A percentile compares a stretch with the other conserved stretches of the same genome.
These are phyloP conservation scores for Tetragonula carbonaria DNA, from an alignment of 2,888 invertebrate species.

Conservation along the genomic window DNA sequence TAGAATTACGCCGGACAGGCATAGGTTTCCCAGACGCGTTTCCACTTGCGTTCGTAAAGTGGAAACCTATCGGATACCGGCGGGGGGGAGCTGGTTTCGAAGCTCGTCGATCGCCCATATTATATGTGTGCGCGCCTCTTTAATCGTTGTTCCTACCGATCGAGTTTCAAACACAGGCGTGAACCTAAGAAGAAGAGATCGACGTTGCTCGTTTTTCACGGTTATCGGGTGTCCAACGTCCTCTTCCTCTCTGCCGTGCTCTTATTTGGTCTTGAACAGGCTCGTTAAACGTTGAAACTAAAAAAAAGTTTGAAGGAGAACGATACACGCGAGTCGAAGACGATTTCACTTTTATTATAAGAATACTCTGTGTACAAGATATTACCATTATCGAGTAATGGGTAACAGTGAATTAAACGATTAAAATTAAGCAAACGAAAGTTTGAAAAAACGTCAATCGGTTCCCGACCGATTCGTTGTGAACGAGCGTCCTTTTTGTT, in stretches of 20 bases:
- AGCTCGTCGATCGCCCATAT: not conserved
- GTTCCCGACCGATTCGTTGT: not conserved
- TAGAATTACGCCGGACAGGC: slow-evolving; percentile 8
- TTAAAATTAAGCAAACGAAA: not conserved
- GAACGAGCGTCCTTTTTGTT: not conserved
- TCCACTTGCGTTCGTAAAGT: too few relatives aligned
- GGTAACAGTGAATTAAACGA: slow-evolving; percentile 15
- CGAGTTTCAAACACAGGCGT: slow-evolving; percentile 20
- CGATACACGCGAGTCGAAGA: slow-evolving; percentile 26
- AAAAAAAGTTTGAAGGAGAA: not conserved
- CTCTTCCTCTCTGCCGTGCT: slow-evolving; percentile 1
- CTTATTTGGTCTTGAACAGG: not conserved
- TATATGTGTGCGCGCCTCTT: not conserved
- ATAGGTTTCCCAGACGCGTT: not conserved
- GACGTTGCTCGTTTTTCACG: slow-evolving; percentile 20
- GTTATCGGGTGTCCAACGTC: slow-evolving; percentile 21
- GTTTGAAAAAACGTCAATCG: not conserved
- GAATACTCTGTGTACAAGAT: slow-evolving; percentile 46
- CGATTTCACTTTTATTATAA: slow-evolving; percentile 39
- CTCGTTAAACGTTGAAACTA: slow-evolving; percentile 4
- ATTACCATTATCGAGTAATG: slow-evolving; percentile 56
- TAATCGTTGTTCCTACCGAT: slow-evolving; percentile 37
- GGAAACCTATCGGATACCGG: slow-evolving; percentile 9
- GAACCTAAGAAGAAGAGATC: slow-evolving; percentile 17
- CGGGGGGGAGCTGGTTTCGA: not conserved